phyloP scores from a whole-genome alignment of 2,797 vertebrate species.

The Cynodonichthys magdalenae region DNA sequence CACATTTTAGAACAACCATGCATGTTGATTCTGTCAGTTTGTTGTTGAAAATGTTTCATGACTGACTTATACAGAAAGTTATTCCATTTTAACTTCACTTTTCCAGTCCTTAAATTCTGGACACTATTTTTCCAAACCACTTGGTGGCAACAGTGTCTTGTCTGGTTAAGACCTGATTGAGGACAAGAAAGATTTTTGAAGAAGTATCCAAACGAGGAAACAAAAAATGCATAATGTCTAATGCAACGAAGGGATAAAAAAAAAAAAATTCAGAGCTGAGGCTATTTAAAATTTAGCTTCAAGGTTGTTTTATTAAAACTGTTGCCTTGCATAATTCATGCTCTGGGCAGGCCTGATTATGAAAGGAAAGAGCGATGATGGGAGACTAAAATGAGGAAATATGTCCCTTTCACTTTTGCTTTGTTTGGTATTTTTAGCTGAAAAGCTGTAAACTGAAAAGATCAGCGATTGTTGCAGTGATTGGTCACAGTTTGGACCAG shows the following conservation, averaged over 20 bases:
- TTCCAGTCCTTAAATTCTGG: not conserved
- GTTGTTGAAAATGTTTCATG: not conserved
- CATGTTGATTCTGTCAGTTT: not conserved
- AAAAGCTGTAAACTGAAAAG: constrained; percentile 4
- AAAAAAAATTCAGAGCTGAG: not conserved
- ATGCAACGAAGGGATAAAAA: not conserved
- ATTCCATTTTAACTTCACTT: not conserved
- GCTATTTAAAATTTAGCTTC: not conserved
- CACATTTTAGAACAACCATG: no score
- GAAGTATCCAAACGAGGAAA: constrained; percentile 13
- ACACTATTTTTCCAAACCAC: constrained; percentile 60
- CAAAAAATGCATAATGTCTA: not conserved
- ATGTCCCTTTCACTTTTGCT: not conserved
- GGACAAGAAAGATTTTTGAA: constrained; percentile 1
- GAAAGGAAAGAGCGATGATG: no score
- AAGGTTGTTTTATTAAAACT: constrained; percentile 1
- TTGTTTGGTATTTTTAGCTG: constrained; percentile 1
- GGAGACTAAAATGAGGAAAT: not conserved
- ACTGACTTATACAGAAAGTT: not conserved
- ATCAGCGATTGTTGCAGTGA: not conserved
- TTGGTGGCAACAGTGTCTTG: constrained; percentile 80
- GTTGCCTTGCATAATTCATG: not conserved
- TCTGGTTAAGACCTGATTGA: constrained; percentile 19
- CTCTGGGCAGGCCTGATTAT: no score
- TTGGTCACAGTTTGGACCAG: constrained; percentile 8